Evolutionary conservation across 2,888 invertebrate genomes (phyloP).

Genomic region (Synanthedon andrenaeformis): DNA sequence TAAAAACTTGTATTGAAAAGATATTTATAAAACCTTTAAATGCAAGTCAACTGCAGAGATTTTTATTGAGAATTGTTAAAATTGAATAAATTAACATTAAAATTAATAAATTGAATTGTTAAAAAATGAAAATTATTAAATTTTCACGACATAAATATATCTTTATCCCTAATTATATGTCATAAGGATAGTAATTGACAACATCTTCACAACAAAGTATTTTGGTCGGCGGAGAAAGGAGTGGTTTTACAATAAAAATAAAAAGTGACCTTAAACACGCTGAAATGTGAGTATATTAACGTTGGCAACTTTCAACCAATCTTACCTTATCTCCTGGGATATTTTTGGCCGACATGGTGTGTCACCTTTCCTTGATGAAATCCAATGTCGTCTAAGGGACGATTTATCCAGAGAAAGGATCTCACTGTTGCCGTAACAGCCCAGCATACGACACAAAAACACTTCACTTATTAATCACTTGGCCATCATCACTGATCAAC

Average conservation of each 20-base stretch:
- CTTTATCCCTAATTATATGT: neutral
- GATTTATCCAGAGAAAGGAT: slow-evolving; percentile 67
- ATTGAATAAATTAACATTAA: no score
- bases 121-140: no score
- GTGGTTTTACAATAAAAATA: slow-evolving; percentile 43
- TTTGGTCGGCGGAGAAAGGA: slow-evolving; percentile 36
- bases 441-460: slow-evolving; percentile 67
- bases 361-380: slow-evolving; percentile 51
- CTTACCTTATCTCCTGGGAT: slow-evolving; percentile 87
- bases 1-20: no score
- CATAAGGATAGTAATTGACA: neutral
- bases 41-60: no score
- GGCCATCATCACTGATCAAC: slow-evolving; percentile 65
- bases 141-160: neutral
- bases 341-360: slow-evolving; percentile 81
- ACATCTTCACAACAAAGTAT: neutral
- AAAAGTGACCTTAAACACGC: slow-evolving; percentile 43
- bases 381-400: slow-evolving; percentile 63
- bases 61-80: no score
- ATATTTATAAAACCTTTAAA: no score
- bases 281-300: slow-evolving; percentile 16
- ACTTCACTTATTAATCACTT: slow-evolving; percentile 66
- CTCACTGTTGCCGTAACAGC: slow-evolving; percentile 62
- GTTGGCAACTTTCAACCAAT: slow-evolving; percentile 19
- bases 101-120: no score